Evolutionary conservation across 2,797 vertebrate species (phyloP).

Genomic region (Siniperca scherzeri): DNA sequence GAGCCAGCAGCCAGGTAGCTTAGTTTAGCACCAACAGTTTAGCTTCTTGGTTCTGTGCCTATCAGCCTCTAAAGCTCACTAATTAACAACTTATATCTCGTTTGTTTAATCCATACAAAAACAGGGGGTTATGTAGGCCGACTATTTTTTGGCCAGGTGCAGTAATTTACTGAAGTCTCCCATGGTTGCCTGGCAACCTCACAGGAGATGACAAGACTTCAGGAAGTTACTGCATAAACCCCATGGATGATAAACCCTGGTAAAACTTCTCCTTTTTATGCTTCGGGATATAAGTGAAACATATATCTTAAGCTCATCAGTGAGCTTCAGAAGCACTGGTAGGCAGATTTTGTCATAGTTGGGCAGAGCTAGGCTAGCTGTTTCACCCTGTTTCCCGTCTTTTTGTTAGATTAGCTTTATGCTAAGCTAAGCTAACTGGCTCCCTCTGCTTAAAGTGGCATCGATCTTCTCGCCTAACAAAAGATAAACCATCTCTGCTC

Average conservation of each 20-base stretch:
- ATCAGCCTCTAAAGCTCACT: neutral
- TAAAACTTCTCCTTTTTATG: neutral
- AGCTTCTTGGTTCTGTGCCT: neutral
- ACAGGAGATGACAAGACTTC: neutral
- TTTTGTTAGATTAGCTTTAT: neutral
- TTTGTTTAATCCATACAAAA: neutral
- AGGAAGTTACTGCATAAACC: neutral
- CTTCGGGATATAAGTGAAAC: neutral
- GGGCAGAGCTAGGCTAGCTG: neutral
- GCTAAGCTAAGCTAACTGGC: neutral
- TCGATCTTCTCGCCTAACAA: neutral
- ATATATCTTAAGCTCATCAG: neutral
- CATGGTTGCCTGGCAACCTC: neutral
- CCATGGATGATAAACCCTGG: neutral
- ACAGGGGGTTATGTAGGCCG: neutral
- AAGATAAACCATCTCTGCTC: no score
- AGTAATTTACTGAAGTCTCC: neutral
- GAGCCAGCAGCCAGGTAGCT: neutral
- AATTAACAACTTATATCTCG: neutral
- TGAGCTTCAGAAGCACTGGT: neutral
- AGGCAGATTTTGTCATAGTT: neutral
- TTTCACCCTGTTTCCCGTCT: neutral
- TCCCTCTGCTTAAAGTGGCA: neutral
- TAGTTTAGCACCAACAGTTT: neutral
- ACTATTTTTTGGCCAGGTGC: neutral